Evolutionary conservation across 2,113 vertebrate genomes (phyloP), one percentile per base, ranked within the genome.

Genomic region (Coreoperca whiteheadi): DNA sequence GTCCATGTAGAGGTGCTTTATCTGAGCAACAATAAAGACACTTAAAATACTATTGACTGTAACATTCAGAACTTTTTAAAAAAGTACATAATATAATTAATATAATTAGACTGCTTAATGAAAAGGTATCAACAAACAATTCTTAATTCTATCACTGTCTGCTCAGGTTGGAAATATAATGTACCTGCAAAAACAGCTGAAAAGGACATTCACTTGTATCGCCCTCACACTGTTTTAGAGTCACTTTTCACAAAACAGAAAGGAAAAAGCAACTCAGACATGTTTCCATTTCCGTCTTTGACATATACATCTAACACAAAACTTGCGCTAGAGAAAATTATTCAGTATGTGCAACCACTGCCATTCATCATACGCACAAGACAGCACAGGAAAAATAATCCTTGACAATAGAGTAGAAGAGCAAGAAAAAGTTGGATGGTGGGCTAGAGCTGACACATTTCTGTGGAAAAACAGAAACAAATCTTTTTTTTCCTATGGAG

Each of bases 401-500:
- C 70, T 72, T 75, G 67, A 83, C 57, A 74, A 80, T 4, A 56
- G 54, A 12, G 65, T 10, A 51, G 46, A 25, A 77, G 59, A 48
- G 7, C 1, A 28, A 41, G 15, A n/a, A 51, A 41, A 77, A 66
- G 57, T 65, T 79, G 48, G 51, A 72, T 51, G 64, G 46, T 50
- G 74, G 61, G 77, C 73, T 18, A 60, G 30, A 84, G 75, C 51
- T 1, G 46, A 88, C 74, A 85, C 51, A 56, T 74, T 68, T 79
- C 65, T 67, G 32, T 16, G 39, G 21, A 23, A n/a, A 79, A 43
- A 28, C 5, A 83, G n/a, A n/a, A n/a, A n/a, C 32, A 69, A 15
- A 54, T 86, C 80, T 82, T 87, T 85, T 84, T 80, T 84, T 78
- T 74, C 81, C 46, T 75, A 61, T 70, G 48, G 32, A 65, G 39